Base-by-base conservation (phyloP, 2,797 vertebrate genomes). In the Ceryle rudis region DNA sequence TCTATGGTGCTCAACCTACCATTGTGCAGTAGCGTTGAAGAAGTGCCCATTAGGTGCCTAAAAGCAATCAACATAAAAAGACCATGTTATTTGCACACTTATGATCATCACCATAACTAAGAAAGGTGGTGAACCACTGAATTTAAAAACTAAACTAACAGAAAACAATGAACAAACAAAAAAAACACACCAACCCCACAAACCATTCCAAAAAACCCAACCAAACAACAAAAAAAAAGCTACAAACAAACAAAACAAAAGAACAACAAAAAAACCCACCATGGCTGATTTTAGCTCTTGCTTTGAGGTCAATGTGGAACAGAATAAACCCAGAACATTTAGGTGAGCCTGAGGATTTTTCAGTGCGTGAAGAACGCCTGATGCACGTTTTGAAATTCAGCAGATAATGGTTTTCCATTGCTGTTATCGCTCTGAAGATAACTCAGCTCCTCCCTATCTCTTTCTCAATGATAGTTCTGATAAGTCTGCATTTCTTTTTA, bases 291-390 rank as follows among this genome's bases (percentile, higher is more conserved):
- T 86, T 89, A 90, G 35, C 49, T 81, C 61, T 70, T 21, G 8
- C 23, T 77, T 70, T 39, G 84, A 80, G 61, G 52, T 66, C 65
- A 69, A 0, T 8, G 12, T 60, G 49, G 61, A 69, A 47, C 65
- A 81, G 57, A 85, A 91, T 33, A 91, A 95, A 74, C 17, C 52
- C 81, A 71, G 52, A 20, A 58, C 7, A 47, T 70, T 64, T 58
- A 93, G 79, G 55, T 93, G 29, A 71, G 67, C 92, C 91, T 71
- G 78, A 87, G 91, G 89, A 79, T 89, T 92, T 92, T 87, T 35
- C 52, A 72, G 71, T 12, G 57, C 61, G 3, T 39, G 69, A 74
- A 74, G 74, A 79, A 74, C 11, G 67, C 35, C 86, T 49, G 74
- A 49, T 61, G 54, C 49, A 31, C 3, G 4, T 47, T 54, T 62